These are phyloP conservation scores for Troilus luridus DNA, from an alignment of 2,888 invertebrate species.

Conservation along the genomic window DNA sequence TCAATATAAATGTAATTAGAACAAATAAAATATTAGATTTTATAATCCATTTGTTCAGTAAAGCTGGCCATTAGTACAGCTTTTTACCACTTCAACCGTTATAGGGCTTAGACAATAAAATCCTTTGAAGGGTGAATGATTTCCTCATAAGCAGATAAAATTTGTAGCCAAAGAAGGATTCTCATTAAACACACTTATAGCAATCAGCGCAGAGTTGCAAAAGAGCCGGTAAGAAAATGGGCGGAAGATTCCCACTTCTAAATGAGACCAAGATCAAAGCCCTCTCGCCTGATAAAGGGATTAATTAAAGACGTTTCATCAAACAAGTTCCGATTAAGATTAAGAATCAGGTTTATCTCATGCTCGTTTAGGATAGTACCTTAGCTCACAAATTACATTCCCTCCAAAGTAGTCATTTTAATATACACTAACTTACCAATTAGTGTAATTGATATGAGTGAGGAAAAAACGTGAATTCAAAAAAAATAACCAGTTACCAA, in stretches of 20 bases:
- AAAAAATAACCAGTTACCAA: no score
- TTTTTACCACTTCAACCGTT: neutral
- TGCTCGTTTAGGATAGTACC: neutral
- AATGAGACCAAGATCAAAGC: constrained; percentile 11
- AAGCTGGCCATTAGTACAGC: neutral
- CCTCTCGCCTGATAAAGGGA: neutral
- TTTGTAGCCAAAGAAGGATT: constrained; percentile 3
- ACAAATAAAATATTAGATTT: no score
- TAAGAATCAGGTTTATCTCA: neutral
- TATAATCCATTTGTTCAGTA: no score
- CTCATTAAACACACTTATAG: constrained; percentile 16
- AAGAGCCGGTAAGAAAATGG: neutral
- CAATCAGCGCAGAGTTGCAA: neutral
- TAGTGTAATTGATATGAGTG: no score
- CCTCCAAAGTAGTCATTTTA: no score
- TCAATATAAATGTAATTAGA: no score
- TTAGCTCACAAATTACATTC: neutral
- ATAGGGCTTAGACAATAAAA: neutral
- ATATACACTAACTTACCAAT: no score
- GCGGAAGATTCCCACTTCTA: neutral
- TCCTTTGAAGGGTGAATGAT: neutral
- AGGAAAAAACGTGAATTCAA: no score
- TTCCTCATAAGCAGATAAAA: neutral
- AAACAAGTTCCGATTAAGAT: neutral
- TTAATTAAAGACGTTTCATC: constrained; percentile 32